phyloP scores from a whole-genome alignment of 2,113 vertebrate species.

The Scomber colias region DNA sequence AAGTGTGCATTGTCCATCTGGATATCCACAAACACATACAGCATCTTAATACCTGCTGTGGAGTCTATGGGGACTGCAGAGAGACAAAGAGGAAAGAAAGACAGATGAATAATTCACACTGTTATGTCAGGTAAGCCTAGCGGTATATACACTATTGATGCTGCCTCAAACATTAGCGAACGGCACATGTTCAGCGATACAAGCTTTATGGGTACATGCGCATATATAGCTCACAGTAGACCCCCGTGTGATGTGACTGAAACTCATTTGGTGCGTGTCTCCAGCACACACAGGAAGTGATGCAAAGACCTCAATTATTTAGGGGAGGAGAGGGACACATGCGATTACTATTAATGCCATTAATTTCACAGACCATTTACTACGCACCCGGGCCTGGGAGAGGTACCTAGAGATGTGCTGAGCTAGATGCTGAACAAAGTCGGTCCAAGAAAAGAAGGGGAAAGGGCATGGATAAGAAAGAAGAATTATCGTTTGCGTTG shows the following conservation, averaged over 20 bases:
- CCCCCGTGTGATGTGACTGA: constrained; percentile 30
- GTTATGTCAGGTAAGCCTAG: constrained; percentile 57
- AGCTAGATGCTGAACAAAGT: constrained; percentile 43
- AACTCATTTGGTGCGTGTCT: constrained; percentile 34
- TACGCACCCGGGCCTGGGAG: constrained; percentile 39
- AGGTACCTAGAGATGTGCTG: constrained; percentile 37
- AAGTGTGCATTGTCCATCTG: constrained; percentile 95
- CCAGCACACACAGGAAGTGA: constrained; percentile 49
- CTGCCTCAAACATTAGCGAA: constrained; percentile 37
- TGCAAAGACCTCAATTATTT: constrained; percentile 77
- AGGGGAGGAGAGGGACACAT: constrained; percentile 70
- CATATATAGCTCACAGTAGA: constrained; percentile 6
- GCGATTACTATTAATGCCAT: constrained; percentile 79
- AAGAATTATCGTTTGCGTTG: constrained; percentile 57
- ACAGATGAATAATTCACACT: constrained; percentile 67
- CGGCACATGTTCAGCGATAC: constrained; percentile 25
- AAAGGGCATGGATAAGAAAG: constrained; percentile 15
- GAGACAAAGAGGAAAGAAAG: constrained; percentile 58
- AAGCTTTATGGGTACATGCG: constrained; percentile 14
- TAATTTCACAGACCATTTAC: constrained; percentile 84
- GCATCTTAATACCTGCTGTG: constrained; percentile 91
- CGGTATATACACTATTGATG: constrained; percentile 60
- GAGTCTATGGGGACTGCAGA: constrained; percentile 93
- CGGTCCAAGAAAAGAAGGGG: constrained; percentile 43
- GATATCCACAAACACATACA: constrained; percentile 98